Percentiles rank a stretch among this genome's conserved stretches.
Conservation (phyloP, 37 sponge, comb jelly and placozoan genomes). For the Trichoplax adhaerens region DNA sequence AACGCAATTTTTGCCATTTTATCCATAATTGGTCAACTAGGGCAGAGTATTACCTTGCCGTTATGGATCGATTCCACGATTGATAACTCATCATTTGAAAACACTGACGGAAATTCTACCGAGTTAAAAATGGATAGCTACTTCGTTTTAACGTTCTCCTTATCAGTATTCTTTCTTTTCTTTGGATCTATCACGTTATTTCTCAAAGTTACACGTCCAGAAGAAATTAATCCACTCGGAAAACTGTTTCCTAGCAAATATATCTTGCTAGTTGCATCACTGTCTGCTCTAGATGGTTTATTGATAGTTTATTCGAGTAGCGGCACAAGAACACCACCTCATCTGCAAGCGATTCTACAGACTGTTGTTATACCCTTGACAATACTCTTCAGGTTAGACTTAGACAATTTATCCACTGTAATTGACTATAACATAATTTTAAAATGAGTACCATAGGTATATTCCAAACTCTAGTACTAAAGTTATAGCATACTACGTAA, state of each 20-base stretch:
- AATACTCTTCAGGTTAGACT: slow-evolving; percentile 13
- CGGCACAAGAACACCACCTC: slow-evolving; percentile 31
- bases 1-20: slow-evolving; percentile 25
- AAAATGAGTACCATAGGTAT: no score
- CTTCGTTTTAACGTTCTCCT: slow-evolving; percentile 40
- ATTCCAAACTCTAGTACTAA: no score
- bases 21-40: slow-evolving; percentile 39
- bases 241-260: slow-evolving; percentile 40
- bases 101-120: neutral
- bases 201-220: neutral
- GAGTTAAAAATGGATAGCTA: slow-evolving; percentile 24
- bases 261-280: slow-evolving; percentile 31
- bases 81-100: neutral
- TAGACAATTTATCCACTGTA: no score
- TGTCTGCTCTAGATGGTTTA: slow-evolving; percentile 43
- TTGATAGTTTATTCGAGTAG: slow-evolving; percentile 38
- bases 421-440: no score
- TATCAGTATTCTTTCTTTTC: slow-evolving; percentile 33
- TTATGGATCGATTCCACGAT: slow-evolving; percentile 22
- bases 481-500: no score
- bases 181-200: slow-evolving; percentile 34
- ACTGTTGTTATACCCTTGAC: slow-evolving; percentile 48
- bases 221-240: slow-evolving; percentile 7
- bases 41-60: slow-evolving; percentile 40
- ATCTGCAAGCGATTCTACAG: slow-evolving; percentile 51